Evolutionary conservation across 2,113 vertebrate genomes (phyloP).

Genomic region (Antidorcas marsupialis): DNA sequence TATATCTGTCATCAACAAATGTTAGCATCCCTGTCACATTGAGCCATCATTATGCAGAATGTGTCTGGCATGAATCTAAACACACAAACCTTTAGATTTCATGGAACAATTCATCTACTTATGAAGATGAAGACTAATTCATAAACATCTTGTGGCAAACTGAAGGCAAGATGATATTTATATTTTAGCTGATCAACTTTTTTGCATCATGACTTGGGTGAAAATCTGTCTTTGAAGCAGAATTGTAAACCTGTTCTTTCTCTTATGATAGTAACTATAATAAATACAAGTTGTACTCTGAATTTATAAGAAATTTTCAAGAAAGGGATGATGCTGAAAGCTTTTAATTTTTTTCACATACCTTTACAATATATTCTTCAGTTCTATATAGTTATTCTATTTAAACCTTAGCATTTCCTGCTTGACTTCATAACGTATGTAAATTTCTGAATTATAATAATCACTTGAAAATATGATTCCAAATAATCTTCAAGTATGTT

Average conservation of each 20-base stretch:
- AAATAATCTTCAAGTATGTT: not conserved
- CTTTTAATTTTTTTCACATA: not conserved
- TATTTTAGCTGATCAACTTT: conserved; percentile 18
- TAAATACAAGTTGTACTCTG: not conserved
- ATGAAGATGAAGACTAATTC: conserved; percentile 29
- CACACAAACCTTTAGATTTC: conserved; percentile 12
- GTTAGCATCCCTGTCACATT: conserved; percentile 24
- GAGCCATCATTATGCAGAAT: conserved; percentile 33
- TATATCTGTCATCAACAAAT: conserved; percentile 36
- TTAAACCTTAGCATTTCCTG: not conserved
- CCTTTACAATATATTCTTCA: not conserved
- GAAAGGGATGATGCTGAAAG: not conserved
- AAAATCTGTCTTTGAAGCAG: not conserved
- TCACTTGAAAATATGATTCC: not conserved
- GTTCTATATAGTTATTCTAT: not conserved
- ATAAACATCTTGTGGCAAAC: not conserved
- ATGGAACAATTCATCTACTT: conserved; percentile 26
- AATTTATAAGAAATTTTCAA: not conserved
- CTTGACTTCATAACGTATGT: not conserved
- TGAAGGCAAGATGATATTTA: conserved; percentile 20
- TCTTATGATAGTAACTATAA: not conserved
- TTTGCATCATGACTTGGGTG: not conserved
- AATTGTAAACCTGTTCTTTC: not conserved
- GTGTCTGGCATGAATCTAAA: conserved; percentile 27
- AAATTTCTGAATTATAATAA: not conserved